These are phyloP conservation scores for Dexiosoma caninum DNA, from an alignment of 2,888 invertebrate species.

Conservation along the genomic window DNA sequence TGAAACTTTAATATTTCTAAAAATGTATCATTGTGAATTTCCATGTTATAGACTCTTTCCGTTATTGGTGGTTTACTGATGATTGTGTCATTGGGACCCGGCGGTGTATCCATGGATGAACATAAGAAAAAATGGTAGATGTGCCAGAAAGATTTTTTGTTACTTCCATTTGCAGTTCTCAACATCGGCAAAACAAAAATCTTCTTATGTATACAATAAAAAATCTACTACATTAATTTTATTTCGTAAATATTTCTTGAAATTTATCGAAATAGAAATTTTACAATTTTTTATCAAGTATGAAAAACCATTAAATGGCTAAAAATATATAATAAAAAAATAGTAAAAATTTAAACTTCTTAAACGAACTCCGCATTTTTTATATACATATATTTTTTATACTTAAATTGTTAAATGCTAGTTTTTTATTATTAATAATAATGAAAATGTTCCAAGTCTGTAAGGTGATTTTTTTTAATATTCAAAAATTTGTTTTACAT, in stretches of 20 bases:
- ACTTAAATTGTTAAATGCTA: slow-evolving; percentile 47
- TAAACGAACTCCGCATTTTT: slow-evolving; percentile 17
- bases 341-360: slow-evolving; percentile 37
- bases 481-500: slow-evolving; percentile 7
- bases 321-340: slow-evolving; percentile 54
- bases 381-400: slow-evolving; percentile 19
- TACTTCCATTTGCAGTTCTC: slow-evolving; percentile 27
- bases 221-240: slow-evolving; percentile 62
- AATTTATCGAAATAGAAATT: slow-evolving; percentile 46
- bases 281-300: slow-evolving; percentile 62
- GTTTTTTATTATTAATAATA: slow-evolving; percentile 8
- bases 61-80: slow-evolving; percentile 98
- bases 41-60: slow-evolving; percentile 93
- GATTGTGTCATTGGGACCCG: slow-evolving; percentile 98
- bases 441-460: slow-evolving; percentile 10
- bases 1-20: too few relatives aligned
- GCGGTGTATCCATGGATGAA: slow-evolving; percentile 99
- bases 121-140: slow-evolving; percentile 95
- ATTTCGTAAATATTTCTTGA: slow-evolving; percentile 59
- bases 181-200: slow-evolving; percentile 10
- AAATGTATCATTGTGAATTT: too few relatives aligned
- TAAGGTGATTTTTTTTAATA: slow-evolving; percentile 2
- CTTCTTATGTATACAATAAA: slow-evolving; percentile 36
- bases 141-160: slow-evolving; percentile 39
- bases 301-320: slow-evolving; percentile 64